phyloP scores from a whole-genome alignment of 2,113 vertebrate genomes.

The Panthera uncia region DNA sequence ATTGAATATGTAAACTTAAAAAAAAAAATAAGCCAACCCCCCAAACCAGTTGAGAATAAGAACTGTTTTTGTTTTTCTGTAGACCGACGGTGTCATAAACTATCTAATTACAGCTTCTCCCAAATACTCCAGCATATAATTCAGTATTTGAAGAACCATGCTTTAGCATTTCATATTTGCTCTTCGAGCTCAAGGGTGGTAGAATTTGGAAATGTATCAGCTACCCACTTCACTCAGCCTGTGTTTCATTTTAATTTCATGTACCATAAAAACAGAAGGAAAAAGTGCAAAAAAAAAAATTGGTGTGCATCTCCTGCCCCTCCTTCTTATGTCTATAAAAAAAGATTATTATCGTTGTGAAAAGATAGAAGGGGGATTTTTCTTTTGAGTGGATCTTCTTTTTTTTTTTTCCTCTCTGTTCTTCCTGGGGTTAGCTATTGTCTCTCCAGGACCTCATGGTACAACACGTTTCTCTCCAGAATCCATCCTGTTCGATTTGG shows the following conservation, averaged over 20 bases:
- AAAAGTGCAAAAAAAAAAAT: neutral
- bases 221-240: slow-evolving; percentile 39
- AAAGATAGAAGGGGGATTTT: neutral
- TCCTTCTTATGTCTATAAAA: neutral
- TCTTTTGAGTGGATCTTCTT: neutral
- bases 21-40: neutral
- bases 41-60: slow-evolving; percentile 32
- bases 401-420: neutral
- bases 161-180: slow-evolving; percentile 44
- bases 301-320: neutral
- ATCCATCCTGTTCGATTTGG: slow-evolving; percentile 17
- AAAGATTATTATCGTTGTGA: slow-evolving; percentile 1
- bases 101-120: slow-evolving; percentile 53
- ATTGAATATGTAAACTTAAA: slow-evolving; percentile 32
- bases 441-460: neutral
- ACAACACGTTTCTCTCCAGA: slow-evolving; percentile 39
- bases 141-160: slow-evolving; percentile 26
- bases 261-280: slow-evolving; percentile 25
- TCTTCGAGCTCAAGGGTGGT: slow-evolving; percentile 20
- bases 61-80: slow-evolving; percentile 41
- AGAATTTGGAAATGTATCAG: slow-evolving; percentile 53
- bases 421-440: neutral
- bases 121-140: slow-evolving; percentile 34
- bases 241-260: slow-evolving; percentile 65
- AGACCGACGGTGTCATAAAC: neutral